These are phyloP conservation scores for Eupsilia transversa DNA, from an alignment of 2,888 invertebrate species.

Conservation along the genomic window DNA sequence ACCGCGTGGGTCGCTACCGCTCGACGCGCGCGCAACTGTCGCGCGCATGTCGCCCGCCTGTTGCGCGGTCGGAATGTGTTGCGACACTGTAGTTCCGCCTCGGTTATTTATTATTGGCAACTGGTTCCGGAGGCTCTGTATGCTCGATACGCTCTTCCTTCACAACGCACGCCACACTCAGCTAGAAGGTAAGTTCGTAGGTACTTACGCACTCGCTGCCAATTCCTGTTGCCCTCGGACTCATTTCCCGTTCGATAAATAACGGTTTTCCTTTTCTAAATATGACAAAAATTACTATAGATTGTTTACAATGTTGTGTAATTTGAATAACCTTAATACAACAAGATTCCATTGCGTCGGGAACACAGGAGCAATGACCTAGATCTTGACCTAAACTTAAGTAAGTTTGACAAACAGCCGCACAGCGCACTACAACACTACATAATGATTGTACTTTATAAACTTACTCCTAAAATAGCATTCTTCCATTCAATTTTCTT, in stretches of 20 bases:
- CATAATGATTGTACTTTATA: too few species aligned
- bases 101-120: conserved; percentile 63
- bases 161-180: background rate
- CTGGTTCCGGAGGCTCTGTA: conserved; percentile 41
- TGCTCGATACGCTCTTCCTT: conserved; percentile 32
- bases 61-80: conserved; percentile 56
- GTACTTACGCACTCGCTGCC: conserved; percentile 2
- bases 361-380: background rate
- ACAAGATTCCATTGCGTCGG: background rate
- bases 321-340: background rate
- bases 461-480: background rate
- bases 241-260: conserved; percentile 6
- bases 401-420: background rate
- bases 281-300: background rate
- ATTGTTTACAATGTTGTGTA: background rate
- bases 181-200: background rate
- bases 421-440: too few species aligned
- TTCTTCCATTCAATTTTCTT: background rate
- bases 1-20: conserved; percentile 46
- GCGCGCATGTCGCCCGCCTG: conserved; percentile 42
- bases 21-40: conserved; percentile 42
- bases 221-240: conserved; percentile 7
- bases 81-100: conserved; percentile 67
- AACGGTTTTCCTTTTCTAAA: conserved; percentile 12
- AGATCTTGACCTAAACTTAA: background rate